Base-by-base conservation (phyloP, 1,140 invertebrate species). In the Cataglyphis hispanica region DNA sequence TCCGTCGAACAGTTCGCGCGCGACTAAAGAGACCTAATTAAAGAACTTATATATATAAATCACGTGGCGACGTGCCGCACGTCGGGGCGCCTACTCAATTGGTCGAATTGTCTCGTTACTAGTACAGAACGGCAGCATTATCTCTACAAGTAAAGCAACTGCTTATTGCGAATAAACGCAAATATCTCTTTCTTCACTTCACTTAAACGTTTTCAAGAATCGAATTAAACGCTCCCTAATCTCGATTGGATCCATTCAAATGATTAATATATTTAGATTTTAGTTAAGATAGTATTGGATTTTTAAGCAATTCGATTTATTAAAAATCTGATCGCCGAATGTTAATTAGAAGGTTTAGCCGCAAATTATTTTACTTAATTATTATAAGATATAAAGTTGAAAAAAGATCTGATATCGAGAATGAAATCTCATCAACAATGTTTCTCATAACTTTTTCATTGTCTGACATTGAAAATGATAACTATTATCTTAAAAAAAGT, bases 11-110 rank as follows among this genome's bases (percentile, higher is more conserved):
- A 34, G 81, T 76, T 25, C 61, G 53, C 40, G 46, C 67, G 11
- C 43, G 37, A 90, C 90, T 86, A 76, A 80, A 25, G 10, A 64
- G 31, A 40, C 34, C 31, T 87, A 90, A 91, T 91, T 91, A 84
- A 89, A 87, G 69, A 80, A 75, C 67, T 56, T 86, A 85, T 84
- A 74, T 74, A 83, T 72, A 90, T 31, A 31, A 2, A 31, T 86
- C 81, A 76, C 74, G 69, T 66, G 76, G 16, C 25, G 22, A 46
- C 34, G 13, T 64, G 27, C 69, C 60, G 25, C 8, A 7, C 63
- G 16, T 46, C 53, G 66, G 2, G 75, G 43, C 50, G 76, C 69
- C 67, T 83, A 66, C 74, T 92, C 86, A 91, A 92, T 91, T 92
- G 91, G 86, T 74, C 74, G 19, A 90, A 91, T 89, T 70, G 66